phyloP scores from a whole-genome alignment of 2,888 invertebrate species.

The Melinaea marsaeus region DNA sequence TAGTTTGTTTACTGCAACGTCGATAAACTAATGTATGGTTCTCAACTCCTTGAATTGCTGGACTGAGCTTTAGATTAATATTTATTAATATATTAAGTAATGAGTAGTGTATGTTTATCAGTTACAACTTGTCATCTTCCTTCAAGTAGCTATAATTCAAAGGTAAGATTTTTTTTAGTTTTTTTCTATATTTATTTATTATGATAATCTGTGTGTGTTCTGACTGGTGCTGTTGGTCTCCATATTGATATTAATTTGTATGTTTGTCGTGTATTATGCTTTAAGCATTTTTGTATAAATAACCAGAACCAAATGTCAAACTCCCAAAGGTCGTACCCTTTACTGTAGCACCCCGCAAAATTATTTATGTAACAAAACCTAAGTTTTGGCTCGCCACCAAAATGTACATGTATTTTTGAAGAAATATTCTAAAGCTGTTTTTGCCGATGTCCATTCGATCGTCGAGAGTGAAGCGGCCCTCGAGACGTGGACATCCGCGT shows the following conservation, averaged over 20 bases:
- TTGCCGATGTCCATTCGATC: not conserved
- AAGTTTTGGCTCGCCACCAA: constrained; percentile 3
- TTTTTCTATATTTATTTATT: no score
- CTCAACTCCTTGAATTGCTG: not conserved
- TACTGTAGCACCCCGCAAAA: not conserved
- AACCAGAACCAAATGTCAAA: not conserved
- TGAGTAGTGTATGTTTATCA: no score
- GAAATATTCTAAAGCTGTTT: not conserved
- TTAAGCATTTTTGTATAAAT: not conserved
- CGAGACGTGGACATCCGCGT: no score
- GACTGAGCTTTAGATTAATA: no score
- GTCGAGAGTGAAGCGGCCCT: no score
- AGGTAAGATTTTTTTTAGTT: no score
- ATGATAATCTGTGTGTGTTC: no score
- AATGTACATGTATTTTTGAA: not conserved
- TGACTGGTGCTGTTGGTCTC: no score
- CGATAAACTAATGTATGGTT: constrained; percentile 5
- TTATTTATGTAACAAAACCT: constrained; percentile 4
- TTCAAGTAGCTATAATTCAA: no score
- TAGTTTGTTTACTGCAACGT: constrained; percentile 10
- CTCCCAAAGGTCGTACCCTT: not conserved
- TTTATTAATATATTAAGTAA: no score
- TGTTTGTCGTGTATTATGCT: not conserved
- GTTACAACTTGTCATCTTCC: no score
- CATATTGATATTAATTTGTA: no score